phyloP scores from a whole-genome alignment of 2,888 invertebrate genomes.

The Lymantria monacha region DNA sequence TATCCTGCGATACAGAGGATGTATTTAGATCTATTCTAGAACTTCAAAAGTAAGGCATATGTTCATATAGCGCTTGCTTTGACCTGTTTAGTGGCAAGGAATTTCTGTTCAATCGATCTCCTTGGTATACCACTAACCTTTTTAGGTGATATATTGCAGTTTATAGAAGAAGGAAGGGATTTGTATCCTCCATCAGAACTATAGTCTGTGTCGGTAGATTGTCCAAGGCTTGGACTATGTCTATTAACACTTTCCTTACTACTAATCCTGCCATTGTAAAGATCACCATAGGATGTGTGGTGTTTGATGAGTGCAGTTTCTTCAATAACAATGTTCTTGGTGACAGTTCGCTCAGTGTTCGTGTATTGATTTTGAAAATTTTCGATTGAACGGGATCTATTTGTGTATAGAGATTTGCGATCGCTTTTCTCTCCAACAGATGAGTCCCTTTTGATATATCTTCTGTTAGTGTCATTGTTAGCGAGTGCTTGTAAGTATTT shows the following conservation, averaged over 20 bases:
- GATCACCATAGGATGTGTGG: slow-evolving; percentile 73
- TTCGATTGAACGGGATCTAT: slow-evolving; percentile 75
- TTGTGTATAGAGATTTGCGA: slow-evolving; percentile 55
- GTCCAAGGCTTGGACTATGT: slow-evolving; percentile 69
- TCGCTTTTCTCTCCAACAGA: slow-evolving; percentile 64
- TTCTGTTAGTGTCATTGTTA: slow-evolving; percentile 50
- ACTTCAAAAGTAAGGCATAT: neutral
- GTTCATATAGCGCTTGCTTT: slow-evolving; percentile 72
- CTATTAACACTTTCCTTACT: slow-evolving; percentile 72
- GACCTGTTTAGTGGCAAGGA: slow-evolving; percentile 68
- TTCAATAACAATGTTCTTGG: slow-evolving; percentile 57
- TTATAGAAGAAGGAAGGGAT: slow-evolving; percentile 76
- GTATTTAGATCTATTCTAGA: too few species aligned
- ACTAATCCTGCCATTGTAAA: slow-evolving; percentile 69
- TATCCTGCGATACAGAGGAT: too few species aligned
- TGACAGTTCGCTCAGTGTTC: slow-evolving; percentile 47
- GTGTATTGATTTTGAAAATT: slow-evolving; percentile 68
- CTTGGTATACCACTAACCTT: slow-evolving; percentile 76
- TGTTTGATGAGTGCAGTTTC: slow-evolving; percentile 65
- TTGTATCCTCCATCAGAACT: slow-evolving; percentile 79
- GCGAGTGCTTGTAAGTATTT: slow-evolving; percentile 75
- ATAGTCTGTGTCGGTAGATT: slow-evolving; percentile 77
- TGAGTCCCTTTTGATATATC: slow-evolving; percentile 67
- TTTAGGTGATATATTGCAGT: slow-evolving; percentile 66
- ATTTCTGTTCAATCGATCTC: slow-evolving; percentile 73